Evolutionary conservation across 2,113 vertebrate genomes (phyloP).

Genomic region (Laticauda colubrina): DNA sequence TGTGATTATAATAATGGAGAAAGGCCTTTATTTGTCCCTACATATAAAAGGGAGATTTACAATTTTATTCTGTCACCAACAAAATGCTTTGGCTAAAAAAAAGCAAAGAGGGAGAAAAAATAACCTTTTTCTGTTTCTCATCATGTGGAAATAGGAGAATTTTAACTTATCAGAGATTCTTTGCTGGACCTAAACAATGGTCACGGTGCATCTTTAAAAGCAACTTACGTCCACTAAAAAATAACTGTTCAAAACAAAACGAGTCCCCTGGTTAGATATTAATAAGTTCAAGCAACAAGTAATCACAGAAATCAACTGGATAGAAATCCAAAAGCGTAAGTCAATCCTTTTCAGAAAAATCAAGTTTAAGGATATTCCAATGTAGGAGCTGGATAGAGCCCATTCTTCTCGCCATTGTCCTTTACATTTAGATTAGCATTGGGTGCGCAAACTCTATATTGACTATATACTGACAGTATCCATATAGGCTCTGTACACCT

Average conservation of each 20-base stretch:
- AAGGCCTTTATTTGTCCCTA: neutral
- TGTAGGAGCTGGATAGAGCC: neutral
- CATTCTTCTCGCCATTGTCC: neutral
- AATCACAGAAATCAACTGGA: neutral
- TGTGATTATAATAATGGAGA: neutral
- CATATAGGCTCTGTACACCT: neutral
- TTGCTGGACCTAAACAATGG: neutral
- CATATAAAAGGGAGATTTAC: neutral
- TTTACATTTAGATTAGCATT: neutral
- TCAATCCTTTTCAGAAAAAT: neutral
- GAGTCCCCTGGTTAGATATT: neutral
- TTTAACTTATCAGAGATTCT: neutral
- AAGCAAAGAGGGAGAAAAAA: neutral
- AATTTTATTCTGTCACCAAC: neutral
- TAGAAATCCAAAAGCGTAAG: neutral
- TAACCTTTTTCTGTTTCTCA: neutral
- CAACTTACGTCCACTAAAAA: neutral
- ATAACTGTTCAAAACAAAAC: neutral
- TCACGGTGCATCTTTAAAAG: neutral
- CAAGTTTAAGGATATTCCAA: neutral
- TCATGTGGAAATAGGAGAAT: neutral
- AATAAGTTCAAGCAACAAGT: neutral
- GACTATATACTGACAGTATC: neutral
- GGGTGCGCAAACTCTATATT: neutral
- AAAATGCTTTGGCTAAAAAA: neutral